phyloP scores from a whole-genome alignment of 2,888 invertebrate genomes.

The Pandemis cinnamomeana region DNA sequence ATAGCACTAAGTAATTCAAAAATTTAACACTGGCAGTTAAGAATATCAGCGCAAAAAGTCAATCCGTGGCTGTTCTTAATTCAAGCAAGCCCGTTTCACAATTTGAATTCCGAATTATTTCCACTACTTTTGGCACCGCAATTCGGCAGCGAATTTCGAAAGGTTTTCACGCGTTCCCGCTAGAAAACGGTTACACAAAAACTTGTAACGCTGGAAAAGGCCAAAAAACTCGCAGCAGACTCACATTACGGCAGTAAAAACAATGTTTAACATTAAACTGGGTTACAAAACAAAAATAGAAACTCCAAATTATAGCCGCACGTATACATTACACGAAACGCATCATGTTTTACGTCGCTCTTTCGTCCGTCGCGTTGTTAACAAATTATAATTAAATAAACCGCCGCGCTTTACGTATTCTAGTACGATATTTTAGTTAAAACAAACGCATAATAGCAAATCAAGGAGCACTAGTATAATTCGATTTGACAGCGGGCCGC shows the following conservation, averaged over 20 bases:
- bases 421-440: slow-evolving; percentile 26
- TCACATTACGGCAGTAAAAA: slow-evolving; percentile 70
- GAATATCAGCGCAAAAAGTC: slow-evolving; percentile 2
- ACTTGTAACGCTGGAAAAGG: slow-evolving; percentile 6
- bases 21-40: not conserved
- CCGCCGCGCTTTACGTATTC: slow-evolving; percentile 5
- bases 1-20: not conserved
- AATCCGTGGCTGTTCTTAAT: slow-evolving; percentile 14
- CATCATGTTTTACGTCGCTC: slow-evolving; percentile 5
- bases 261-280: slow-evolving; percentile 79
- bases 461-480: slow-evolving; percentile 56
- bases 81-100: slow-evolving; percentile 40
- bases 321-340: slow-evolving; percentile 22
- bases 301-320: slow-evolving; percentile 24
- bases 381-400: slow-evolving; percentile 11
- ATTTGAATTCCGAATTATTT: slow-evolving; percentile 30
- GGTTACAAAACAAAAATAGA: slow-evolving; percentile 80
- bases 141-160: slow-evolving; percentile 54
- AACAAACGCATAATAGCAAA: slow-evolving; percentile 50
- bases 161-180: slow-evolving; percentile 12
- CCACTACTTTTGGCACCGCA: slow-evolving; percentile 59
- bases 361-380: not conserved
- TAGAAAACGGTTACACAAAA: slow-evolving; percentile 6
- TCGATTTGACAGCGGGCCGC: slow-evolving; percentile 73
- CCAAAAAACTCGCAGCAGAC: slow-evolving; percentile 59